Percentiles rank a stretch among this genome's conserved stretches.
These are phyloP conservation scores for Altica lythri DNA, from an alignment of 2,888 invertebrate species.

Conservation along the genomic window DNA sequence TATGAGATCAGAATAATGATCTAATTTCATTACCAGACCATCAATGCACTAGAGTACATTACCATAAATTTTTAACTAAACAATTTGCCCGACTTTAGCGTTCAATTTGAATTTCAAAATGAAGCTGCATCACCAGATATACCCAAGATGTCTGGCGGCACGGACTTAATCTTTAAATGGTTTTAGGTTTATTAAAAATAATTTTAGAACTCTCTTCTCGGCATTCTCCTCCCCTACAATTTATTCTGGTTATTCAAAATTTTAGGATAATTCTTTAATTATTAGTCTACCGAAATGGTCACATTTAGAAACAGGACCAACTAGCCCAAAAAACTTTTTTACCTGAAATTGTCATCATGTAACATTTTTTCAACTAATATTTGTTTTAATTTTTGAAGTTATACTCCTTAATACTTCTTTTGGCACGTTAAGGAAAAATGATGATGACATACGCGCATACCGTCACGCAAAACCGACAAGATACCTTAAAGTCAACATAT, in stretches of 20 bases:
- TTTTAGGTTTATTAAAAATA: conserved; percentile 18
- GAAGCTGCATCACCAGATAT: no score
- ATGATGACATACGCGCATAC: no score
- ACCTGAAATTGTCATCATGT: no score
- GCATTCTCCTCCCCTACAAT: conserved; percentile 8
- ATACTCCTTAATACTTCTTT: no score
- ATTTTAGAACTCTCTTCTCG: conserved; percentile 12
- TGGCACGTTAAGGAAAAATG: no score
- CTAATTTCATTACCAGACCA: conserved; percentile 27
- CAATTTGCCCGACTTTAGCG: conserved; percentile 17
- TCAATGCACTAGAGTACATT: conserved; percentile 25
- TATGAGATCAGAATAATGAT: conserved; percentile 21
- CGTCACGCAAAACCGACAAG: no score
- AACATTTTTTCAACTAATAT: no score
- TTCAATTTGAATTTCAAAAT: conserved; percentile 14
- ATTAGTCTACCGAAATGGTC: not conserved
- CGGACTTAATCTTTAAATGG: conserved; percentile 10
- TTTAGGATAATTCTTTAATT: conserved; percentile 21
- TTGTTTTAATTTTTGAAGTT: no score
- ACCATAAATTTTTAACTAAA: conserved; percentile 28
- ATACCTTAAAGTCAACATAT: no score
- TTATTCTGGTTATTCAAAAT: conserved; percentile 17
- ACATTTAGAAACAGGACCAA: not conserved
- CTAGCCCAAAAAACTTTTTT: no score
- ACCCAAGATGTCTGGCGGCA: conserved; percentile 18